Percentiles rank a stretch among this genome's conserved stretches.
phyloP scores from a whole-genome alignment of 2,888 invertebrate genomes.

The Eristalinus sepulchralis region DNA sequence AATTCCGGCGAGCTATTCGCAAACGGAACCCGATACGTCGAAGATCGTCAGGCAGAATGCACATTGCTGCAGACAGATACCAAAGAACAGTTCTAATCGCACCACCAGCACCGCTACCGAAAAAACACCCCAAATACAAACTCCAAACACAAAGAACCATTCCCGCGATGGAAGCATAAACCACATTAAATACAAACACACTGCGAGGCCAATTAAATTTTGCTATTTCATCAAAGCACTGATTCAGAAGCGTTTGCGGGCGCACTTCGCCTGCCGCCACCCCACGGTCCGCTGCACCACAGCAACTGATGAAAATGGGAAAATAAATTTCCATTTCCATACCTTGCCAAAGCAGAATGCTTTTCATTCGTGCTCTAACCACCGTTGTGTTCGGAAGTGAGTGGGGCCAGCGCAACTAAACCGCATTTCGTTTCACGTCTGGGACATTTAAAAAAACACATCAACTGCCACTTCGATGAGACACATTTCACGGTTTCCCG shows the following conservation, averaged over 20 bases:
- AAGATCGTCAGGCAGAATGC: neutral
- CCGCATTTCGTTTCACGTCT: neutral
- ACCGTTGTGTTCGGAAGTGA: slow-evolving; percentile 60
- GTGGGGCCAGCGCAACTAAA: neutral
- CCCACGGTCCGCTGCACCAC: slow-evolving; percentile 29
- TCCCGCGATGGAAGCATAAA: neutral
- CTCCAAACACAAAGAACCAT: slow-evolving; percentile 23
- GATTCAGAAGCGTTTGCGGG: slow-evolving; percentile 44
- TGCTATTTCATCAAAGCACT: slow-evolving; percentile 64
- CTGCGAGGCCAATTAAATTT: slow-evolving; percentile 26
- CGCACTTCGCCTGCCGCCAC: slow-evolving; percentile 33
- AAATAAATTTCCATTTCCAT: slow-evolving; percentile 67
- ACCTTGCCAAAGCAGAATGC: slow-evolving; percentile 51
- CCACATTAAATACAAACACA: slow-evolving; percentile 13
- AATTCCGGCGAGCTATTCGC: slow-evolving; percentile 5
- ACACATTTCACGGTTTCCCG: neutral
- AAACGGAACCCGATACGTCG: slow-evolving; percentile 3
- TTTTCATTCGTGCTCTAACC: slow-evolving; percentile 68
- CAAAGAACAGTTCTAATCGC: neutral
- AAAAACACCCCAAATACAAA: slow-evolving; percentile 8
- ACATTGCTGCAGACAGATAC: neutral
- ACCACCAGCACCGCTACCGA: neutral
- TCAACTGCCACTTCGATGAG: neutral
- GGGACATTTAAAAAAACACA: neutral
- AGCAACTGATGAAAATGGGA: slow-evolving; percentile 55